phyloP scores from a whole-genome alignment of 2,797 vertebrate genomes.

The Pseudochirops cupreus region DNA sequence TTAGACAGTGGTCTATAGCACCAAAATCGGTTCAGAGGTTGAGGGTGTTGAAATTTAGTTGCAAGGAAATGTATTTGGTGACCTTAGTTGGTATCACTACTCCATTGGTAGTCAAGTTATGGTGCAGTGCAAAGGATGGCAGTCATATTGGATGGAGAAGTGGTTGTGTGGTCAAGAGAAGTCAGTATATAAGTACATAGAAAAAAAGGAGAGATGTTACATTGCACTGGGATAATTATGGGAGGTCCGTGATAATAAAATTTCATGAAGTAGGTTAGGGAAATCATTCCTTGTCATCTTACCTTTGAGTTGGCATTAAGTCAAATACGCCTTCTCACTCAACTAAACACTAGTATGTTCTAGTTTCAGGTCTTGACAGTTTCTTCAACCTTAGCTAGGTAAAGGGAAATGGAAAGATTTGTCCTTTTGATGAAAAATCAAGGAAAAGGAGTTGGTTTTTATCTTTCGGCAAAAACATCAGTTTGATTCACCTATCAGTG shows the following conservation, averaged over 20 bases:
- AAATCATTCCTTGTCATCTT: background rate
- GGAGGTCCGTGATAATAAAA: background rate
- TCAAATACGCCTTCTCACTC: background rate
- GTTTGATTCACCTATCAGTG: conserved; percentile 33
- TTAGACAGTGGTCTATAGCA: background rate
- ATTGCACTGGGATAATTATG: background rate
- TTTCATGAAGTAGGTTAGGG: background rate
- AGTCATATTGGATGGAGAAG: background rate
- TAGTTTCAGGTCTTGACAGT: conserved; percentile 5
- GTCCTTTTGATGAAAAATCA: conserved; percentile 16
- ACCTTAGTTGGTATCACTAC: background rate
- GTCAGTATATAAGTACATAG: background rate
- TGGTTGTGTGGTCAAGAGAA: background rate
- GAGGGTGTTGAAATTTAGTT: background rate
- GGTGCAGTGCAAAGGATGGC: background rate
- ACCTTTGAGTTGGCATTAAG: background rate
- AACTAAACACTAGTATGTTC: background rate
- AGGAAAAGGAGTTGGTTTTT: conserved; percentile 63
- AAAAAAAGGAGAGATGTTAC: background rate
- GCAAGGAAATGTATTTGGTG: background rate
- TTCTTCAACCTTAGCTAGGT: background rate
- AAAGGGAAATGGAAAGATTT: background rate
- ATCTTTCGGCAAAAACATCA: background rate
- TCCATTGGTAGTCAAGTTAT: background rate
- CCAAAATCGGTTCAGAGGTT: background rate